Evolutionary conservation across 2,888 invertebrate genomes (phyloP), one percentile per base, ranked within the genome.

Genomic region (Synanthedon tipuliformis): DNA sequence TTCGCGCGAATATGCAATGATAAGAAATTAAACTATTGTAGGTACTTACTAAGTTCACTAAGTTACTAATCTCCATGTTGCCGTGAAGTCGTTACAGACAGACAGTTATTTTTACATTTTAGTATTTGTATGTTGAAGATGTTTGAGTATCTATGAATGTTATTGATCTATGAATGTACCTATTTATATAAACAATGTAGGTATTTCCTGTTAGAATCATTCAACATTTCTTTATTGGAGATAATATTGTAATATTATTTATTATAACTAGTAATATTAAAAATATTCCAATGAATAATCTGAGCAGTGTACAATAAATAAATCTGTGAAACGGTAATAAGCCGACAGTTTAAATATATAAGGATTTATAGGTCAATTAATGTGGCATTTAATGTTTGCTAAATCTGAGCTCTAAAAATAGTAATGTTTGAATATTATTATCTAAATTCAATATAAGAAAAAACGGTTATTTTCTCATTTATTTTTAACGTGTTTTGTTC

Each of bases 121-220:
- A 34, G 8, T 34, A 10, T 10, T 1, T 34, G 10, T 34, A 10
- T 34, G 8, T 34, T 34, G n/a, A 18, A 40, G 69, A 78, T 79
- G 60, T 81, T 87, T 86, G 84, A 75, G 73, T 65, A 70, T 52
- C 81, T 66, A 57, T 52, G 16, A 34, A 34, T 34, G 10, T 34
- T 34, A 34, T 34, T 34, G 10, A 34, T 34, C 34, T 34, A 34
- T 34, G 34, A 34, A 34, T 34, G 10, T 34, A 34, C 23, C 23
- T 78, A 83, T 78, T 75, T 73, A 75, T 79, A 84, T 83, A 85
- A 86, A 85, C 85, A 85, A 85, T 84, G 78, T 84, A 78, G 79
- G 74, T 77, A 82, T 75, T 81, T 85, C 84, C 81, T 81, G 81
- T 80, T 84, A 81, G 79, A 83, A 75, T 69, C 75, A 73, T 78